Percentiles rank a stretch among this genome's conserved stretches.
Conservation (phyloP, 1,140 invertebrate genomes). For the Berghia stephanieae region DNA sequence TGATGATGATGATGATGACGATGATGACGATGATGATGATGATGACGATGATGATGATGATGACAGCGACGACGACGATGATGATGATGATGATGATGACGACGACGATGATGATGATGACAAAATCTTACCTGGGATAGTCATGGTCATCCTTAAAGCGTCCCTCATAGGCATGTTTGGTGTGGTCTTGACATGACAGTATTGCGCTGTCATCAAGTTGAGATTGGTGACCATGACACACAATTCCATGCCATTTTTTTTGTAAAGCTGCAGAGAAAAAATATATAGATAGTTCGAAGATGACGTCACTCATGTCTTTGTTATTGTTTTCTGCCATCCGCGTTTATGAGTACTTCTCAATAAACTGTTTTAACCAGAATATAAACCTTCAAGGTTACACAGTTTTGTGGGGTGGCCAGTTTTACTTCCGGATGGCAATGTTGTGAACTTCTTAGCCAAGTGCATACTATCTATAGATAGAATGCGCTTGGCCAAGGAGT, state of each 20-base stretch:
- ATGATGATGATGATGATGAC: conserved; percentile 1
- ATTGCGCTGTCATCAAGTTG: conserved; percentile 47
- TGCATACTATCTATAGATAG: too few relatives aligned
- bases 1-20: not conserved
- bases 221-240: conserved; percentile 57
- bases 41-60: conserved; percentile 5
- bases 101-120: conserved; percentile 2
- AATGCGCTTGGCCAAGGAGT: too few relatives aligned
- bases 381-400: too few relatives aligned
- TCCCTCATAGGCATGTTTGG: conserved; percentile 51
- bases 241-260: conserved; percentile 36
- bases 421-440: too few relatives aligned
- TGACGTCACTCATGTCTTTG: too few relatives aligned
- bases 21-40: conserved; percentile 6
- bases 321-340: too few relatives aligned
- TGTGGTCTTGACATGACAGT: conserved; percentile 55
- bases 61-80: not conserved
- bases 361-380: too few relatives aligned
- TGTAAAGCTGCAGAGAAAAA: conserved; percentile 12
- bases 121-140: conserved; percentile 45
- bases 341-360: too few relatives aligned
- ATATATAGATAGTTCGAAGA: too few relatives aligned
- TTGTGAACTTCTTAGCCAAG: too few relatives aligned
- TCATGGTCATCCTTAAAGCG: conserved; percentile 58
- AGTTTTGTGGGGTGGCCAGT: too few relatives aligned